Base-by-base conservation (phyloP, 2,888 invertebrate genomes). In the Lasioglossum zephyrum region DNA sequence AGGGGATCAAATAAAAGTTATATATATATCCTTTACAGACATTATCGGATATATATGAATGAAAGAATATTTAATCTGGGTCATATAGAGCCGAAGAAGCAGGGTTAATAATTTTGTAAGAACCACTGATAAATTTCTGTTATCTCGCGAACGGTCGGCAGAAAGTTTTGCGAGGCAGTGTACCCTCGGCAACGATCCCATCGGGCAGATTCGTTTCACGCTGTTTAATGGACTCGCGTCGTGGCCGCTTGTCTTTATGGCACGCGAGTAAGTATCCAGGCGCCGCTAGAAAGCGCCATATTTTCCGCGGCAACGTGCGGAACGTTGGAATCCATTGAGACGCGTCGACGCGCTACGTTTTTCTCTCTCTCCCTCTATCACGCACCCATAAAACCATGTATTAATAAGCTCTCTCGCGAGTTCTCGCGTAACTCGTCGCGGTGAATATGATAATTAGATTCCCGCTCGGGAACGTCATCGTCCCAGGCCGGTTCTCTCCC, bases 371-470 rank as follows among this genome's bases (percentile, higher is more conserved):
- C 49, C 39, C 26, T 60, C 57, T 13, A 8, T 22, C 22, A 9
- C n/a, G 22, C 53, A 9, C 22, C 22, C 53, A 53, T 9, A 9
- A 53, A 53, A 53, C 60, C 60, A 16, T 70, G 26, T 57, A 81
- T 86, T 81, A 85, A 86, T 85, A 86, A 86, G 78, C 77, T 63
- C 73, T 63, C 63, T 53, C 66, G 66, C 73, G n/a, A 31, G 69
- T 74, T 41, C 53, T 53, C 47, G 85, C 72, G 53, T 85, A 85
- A 87, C 85, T 73, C 86, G 83, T 81, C 88, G 82, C 85, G 81
- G 87, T 86, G 81, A 81, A 92, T 92, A 92, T 91, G 91, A 88
- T 91, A 91, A 91, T 92, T 92, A 91, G 92, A 92, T 92, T 91
- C 91, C 85, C 84, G 82, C 74, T 79, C 82, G 79, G 85, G 74